These are phyloP conservation scores for Glaucomys volans DNA, from an alignment of 2,113 vertebrate species.

Conservation along the genomic window DNA sequence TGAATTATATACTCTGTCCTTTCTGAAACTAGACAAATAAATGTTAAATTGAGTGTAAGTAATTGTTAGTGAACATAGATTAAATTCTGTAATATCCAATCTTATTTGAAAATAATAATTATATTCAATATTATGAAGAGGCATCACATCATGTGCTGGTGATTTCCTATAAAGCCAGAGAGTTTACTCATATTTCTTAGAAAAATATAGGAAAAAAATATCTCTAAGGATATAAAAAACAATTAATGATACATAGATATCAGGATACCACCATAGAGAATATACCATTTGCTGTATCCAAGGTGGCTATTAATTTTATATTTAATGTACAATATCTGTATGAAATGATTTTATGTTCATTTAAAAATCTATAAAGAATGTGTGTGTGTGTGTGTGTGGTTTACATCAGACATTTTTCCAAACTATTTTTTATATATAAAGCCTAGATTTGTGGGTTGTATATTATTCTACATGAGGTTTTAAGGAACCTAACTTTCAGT, in stretches of 20 bases:
- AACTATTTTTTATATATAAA: not conserved
- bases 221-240: not conserved
- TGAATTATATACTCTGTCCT: not conserved
- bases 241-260: not conserved
- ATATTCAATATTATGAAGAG: not conserved
- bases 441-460: not conserved
- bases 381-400: not conserved
- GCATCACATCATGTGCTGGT: not conserved
- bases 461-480: not conserved
- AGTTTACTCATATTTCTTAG: not conserved
- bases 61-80: not conserved
- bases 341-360: not conserved
- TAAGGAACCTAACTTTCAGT: not conserved
- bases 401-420: not conserved
- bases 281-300: not conserved
- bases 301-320: not conserved
- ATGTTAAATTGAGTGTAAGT: not conserved
- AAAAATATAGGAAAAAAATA: not conserved
- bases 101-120: constrained; percentile 24
- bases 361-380: not conserved
- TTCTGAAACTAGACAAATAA: not conserved
- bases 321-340: not conserved
- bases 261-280: not conserved
- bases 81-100: not conserved
- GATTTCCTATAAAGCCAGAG: not conserved